Conservation (phyloP, 2,113 vertebrate genomes). For the Sitta europaea region DNA sequence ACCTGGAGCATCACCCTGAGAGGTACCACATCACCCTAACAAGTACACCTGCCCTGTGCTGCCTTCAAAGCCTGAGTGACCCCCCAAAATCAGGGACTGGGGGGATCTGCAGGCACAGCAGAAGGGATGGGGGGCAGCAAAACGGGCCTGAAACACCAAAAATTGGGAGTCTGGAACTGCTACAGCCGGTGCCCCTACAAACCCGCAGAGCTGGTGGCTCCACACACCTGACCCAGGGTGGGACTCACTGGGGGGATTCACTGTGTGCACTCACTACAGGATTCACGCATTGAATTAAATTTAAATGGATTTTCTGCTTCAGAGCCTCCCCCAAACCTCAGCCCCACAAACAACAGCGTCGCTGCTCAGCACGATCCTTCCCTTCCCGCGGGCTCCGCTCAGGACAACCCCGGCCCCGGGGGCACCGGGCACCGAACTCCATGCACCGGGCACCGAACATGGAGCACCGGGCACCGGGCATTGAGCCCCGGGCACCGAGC, state of each 20-base stretch:
- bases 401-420: background rate
- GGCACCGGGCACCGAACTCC: background rate
- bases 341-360: background rate
- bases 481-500: too few relatives aligned
- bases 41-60: background rate
- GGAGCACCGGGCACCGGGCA: too few relatives aligned
- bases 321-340: background rate
- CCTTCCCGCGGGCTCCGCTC: background rate
- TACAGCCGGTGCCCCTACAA: too few relatives aligned
- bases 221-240: background rate
- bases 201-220: fast-evolving
- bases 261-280: background rate
- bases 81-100: background rate
- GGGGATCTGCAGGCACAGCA: background rate
- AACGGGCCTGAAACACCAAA: background rate
- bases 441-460: background rate
- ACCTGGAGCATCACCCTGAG: background rate
- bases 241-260: background rate
- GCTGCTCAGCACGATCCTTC: fast-evolving
- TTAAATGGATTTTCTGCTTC: fast-evolving
- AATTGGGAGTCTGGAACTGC: background rate
- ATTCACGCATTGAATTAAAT: too few relatives aligned
- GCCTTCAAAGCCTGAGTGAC: background rate
- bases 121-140: fast-evolving
- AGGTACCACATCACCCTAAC: background rate